Base-by-base conservation (phyloP, 2,797 vertebrate genomes). In the Ceyx erithaca region DNA sequence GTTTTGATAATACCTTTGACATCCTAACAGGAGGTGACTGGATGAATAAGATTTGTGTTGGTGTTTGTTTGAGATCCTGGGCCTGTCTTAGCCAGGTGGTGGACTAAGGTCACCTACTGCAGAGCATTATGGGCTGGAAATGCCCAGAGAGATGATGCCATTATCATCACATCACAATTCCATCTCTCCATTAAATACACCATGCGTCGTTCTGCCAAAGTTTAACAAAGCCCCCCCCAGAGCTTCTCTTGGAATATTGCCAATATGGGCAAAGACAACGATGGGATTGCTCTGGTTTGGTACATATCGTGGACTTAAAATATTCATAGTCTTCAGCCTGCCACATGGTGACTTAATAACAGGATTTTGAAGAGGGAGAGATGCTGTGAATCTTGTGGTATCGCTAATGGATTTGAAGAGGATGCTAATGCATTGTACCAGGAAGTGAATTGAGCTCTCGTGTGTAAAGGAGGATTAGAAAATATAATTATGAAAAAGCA, bases 391-490 rank as follows among this genome's bases (percentile, higher is more conserved):
- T 96, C 96, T 95, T 96, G 94, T 94, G 97, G 98, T 97, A 96
- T 93, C 91, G 96, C 97, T 98, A 98, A 98, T 98, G 98, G 98
- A 97, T 98, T 97, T 97, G 97, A 97, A 98, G 98, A 98, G 98
- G 98, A 95, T 97, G 96, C 96, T 97, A 98, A 98, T 98, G 97
- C 93, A 95, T 96, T 96, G 97, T 92, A 97, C 97, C 96, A 97
- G 95, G 94, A 94, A 96, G 96, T 96, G 96, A 97, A 96, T 87
- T 95, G 96, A 97, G 95, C 97, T 98, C 96, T 97, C 31, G 62
- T 97, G 96, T 97, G 96, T 96, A 97, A 97, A 97, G 96, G 94
- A 87, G 96, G 96, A 97, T 98, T 98, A 97, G 97, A 97, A 98
- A 98, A 97, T 95, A 97, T 96, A 97, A 98, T 98, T 97, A 97